These are phyloP conservation scores for Axis porcinus DNA, from an alignment of 2,113 vertebrate genomes.

Conservation along the genomic window DNA sequence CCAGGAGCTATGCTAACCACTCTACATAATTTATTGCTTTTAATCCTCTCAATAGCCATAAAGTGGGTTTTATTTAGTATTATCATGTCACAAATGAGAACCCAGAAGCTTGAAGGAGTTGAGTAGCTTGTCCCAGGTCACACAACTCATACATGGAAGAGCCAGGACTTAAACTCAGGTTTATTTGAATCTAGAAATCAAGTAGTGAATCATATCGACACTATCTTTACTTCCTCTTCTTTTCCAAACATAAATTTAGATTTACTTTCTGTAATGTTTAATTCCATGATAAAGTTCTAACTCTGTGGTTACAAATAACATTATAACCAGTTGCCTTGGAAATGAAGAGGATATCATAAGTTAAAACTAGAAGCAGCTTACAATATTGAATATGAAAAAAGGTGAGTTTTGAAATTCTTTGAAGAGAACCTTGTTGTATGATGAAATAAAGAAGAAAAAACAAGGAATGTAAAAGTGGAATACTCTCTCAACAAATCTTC, in stretches of 20 bases:
- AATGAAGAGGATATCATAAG: constrained; percentile 18
- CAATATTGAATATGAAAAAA: neutral
- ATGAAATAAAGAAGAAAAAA: constrained; percentile 8
- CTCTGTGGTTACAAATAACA: neutral
- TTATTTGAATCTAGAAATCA: constrained; percentile 27
- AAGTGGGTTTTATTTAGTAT: constrained; percentile 11
- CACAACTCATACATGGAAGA: neutral
- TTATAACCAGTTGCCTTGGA: neutral
- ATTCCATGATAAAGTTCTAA: neutral
- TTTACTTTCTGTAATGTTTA: neutral
- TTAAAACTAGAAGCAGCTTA: neutral
- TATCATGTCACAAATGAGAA: constrained; percentile 9
- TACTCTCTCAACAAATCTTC: neutral
- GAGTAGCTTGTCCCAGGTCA: neutral
- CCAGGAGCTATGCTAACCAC: neutral
- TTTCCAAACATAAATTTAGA: constrained; percentile 1
- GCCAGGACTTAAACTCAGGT: neutral
- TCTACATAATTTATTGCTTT: constrained; percentile 14
- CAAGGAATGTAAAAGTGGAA: neutral
- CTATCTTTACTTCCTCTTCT: neutral
- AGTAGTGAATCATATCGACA: neutral
- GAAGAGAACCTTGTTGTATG: neutral
- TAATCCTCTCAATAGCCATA: neutral
- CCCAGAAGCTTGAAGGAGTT: neutral
- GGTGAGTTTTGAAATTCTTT: neutral